These are phyloP conservation scores for Tribolium castaneum DNA, from an alignment of 1,140 invertebrate genomes.

Conservation along the genomic window DNA sequence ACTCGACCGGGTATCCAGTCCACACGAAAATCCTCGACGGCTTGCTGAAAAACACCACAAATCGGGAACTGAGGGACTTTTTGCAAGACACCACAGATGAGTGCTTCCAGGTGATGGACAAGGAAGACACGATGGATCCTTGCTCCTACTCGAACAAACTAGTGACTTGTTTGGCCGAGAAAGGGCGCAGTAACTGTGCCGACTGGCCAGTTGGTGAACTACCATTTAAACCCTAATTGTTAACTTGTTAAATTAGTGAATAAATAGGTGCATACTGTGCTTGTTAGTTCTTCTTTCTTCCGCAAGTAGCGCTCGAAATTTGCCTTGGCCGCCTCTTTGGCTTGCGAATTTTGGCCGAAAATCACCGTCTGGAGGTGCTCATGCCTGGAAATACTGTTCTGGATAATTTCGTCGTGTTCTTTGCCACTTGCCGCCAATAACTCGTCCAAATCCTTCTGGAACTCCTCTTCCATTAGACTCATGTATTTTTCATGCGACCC, in stretches of 20 bases:
- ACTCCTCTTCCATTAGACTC: slow-evolving; percentile 53
- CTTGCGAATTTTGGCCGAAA: slow-evolving; percentile 54
- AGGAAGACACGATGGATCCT: slow-evolving; percentile 50
- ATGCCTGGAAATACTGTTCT: slow-evolving; percentile 41
- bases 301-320: slow-evolving; percentile 54
- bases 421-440: slow-evolving; percentile 42
- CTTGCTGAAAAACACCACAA: slow-evolving; percentile 51
- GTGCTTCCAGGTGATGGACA: slow-evolving; percentile 58
- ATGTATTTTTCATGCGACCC: slow-evolving; percentile 53
- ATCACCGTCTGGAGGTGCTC: slow-evolving; percentile 57
- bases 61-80: slow-evolving; percentile 57
- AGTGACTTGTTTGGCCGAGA: slow-evolving; percentile 58
- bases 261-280: slow-evolving; percentile 47
- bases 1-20: slow-evolving; percentile 56
- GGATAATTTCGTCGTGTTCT: slow-evolving; percentile 44
- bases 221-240: slow-evolving; percentile 42
- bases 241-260: slow-evolving; percentile 25
- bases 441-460: slow-evolving; percentile 52
- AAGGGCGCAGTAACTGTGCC: slow-evolving; percentile 59
- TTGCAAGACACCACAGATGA: slow-evolving; percentile 59
- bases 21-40: slow-evolving; percentile 53
- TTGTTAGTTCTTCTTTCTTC: slow-evolving; percentile 52
- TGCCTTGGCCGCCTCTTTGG: slow-evolving; percentile 42
- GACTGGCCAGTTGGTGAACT: slow-evolving; percentile 60
- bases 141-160: slow-evolving; percentile 58